Percentiles rank a stretch among this genome's conserved stretches.
These are phyloP conservation scores for Microchrysa polita DNA, from an alignment of 2,888 invertebrate genomes.

Conservation along the genomic window DNA sequence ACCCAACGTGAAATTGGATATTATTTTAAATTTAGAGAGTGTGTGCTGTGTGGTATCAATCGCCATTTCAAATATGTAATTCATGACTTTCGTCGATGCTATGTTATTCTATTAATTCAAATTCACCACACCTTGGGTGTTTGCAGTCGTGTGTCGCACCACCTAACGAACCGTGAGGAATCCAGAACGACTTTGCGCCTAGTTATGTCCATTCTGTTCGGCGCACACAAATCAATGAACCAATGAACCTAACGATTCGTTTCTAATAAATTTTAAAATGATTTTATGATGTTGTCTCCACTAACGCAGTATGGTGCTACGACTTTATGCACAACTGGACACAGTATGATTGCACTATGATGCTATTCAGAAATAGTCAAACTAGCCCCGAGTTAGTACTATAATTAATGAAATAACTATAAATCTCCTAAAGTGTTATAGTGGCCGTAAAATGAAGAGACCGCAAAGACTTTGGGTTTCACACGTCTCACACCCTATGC, in stretches of 20 bases:
- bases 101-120: no score
- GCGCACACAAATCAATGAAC: conserved; percentile 23
- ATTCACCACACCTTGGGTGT: neutral
- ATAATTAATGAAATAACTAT: conserved; percentile 34
- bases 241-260: conserved; percentile 20
- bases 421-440: conserved; percentile 31
- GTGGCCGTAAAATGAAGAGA: conserved; percentile 26
- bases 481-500: conserved; percentile 2
- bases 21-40: conserved; percentile 12
- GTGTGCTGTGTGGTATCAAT: conserved; percentile 1
- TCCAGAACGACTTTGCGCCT: no score
- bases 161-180: neutral
- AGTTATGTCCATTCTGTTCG: neutral
- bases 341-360: neutral
- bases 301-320: conserved; percentile 32
- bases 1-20: conserved; percentile 34
- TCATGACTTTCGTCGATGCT: conserved; percentile 1
- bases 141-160: no score
- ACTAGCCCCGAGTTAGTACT: neutral
- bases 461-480: conserved; percentile 35
- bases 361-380: neutral
- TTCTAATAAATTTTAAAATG: conserved; percentile 24
- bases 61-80: conserved; percentile 2
- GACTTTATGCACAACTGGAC: conserved; percentile 10
- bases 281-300: conserved; percentile 37